These are phyloP conservation scores for Hololepta plana DNA, from an alignment of 2,888 invertebrate genomes.

Conservation along the genomic window DNA sequence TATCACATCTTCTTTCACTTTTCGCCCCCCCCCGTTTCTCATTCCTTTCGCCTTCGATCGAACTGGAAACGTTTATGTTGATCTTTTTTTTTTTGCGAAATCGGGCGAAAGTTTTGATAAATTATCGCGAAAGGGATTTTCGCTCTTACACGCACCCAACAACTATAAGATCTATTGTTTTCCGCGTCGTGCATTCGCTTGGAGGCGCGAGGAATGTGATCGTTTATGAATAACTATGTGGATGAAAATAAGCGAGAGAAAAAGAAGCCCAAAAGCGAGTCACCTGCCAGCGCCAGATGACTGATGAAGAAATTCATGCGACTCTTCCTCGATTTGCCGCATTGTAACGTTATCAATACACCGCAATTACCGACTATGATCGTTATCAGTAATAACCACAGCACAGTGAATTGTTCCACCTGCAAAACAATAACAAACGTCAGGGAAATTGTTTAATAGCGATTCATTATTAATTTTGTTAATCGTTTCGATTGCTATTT, in stretches of 20 bases:
- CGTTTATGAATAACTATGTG: no score
- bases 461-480: constrained; percentile 3
- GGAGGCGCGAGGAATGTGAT: no score
- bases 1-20: no score
- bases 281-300: constrained; percentile 83
- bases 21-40: no score
- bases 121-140: no score
- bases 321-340: constrained; percentile 72
- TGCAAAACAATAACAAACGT: constrained; percentile 29
- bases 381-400: constrained; percentile 68
- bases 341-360: constrained; percentile 67
- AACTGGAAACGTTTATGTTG: no score
- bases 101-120: constrained; percentile 5
- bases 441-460: constrained; percentile 4
- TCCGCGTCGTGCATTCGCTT: no score
- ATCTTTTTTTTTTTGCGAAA: constrained; percentile 1
- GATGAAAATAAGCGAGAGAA: no score
- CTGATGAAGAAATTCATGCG: constrained; percentile 93
- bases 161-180: no score
- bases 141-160: no score
- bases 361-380: constrained; percentile 77
- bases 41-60: no score
- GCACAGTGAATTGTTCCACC: constrained; percentile 74
- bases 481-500: no score
- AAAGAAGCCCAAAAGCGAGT: constrained; percentile 13